Evolutionary conservation across 2,113 vertebrate species (phyloP).

Genomic region (Phyllostomus discolor): DNA sequence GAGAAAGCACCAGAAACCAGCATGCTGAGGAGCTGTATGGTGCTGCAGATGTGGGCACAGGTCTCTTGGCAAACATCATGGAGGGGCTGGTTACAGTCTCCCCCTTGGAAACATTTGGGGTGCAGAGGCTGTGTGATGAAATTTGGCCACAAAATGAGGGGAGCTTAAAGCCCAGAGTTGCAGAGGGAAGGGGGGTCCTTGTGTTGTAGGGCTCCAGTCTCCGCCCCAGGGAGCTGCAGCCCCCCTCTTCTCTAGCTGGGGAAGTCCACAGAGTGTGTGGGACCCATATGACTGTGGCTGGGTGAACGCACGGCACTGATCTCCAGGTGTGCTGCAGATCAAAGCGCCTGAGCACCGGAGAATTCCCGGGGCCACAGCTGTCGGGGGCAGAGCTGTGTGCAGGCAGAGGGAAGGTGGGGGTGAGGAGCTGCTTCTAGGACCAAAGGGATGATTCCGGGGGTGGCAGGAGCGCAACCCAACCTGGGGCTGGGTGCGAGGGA

Average conservation of each 20-base stretch:
- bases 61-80: not conserved
- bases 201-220: not conserved
- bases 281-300: not conserved
- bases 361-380: not conserved
- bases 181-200: not conserved
- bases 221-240: not conserved
- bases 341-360: not conserved
- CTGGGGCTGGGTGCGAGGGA: not conserved
- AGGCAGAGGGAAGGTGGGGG: not conserved
- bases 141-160: not conserved
- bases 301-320: not conserved
- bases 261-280: not conserved
- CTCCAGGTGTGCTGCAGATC: constrained; percentile 35
- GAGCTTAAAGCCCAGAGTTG: not conserved
- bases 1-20: not conserved
- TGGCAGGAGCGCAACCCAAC: not conserved
- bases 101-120: not conserved
- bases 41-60: not conserved
- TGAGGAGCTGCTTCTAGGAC: not conserved
- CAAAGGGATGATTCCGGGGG: no score
- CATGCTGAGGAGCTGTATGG: rapidly evolving
- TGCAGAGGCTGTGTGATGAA: not conserved
- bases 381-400: not conserved
- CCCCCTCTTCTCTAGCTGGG: not conserved
- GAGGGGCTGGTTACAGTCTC: not conserved